Percentiles rank a stretch among this genome's conserved stretches.
Conservation (phyloP, 2,113 vertebrate genomes). For the Hirundichthys speculiger region DNA sequence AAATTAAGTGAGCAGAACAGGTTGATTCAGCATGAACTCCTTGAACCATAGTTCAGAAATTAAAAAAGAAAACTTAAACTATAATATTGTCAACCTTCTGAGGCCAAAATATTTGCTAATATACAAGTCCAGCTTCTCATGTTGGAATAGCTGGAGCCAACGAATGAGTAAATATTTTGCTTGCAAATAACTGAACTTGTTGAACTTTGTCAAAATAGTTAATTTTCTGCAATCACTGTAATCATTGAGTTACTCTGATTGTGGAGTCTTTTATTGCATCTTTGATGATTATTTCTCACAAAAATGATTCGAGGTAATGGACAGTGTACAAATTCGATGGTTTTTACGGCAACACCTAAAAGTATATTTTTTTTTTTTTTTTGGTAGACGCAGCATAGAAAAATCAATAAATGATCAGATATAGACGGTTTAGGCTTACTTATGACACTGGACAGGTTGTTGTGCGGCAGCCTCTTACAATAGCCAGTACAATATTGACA, state of each 20-base stretch:
- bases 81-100: no score
- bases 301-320: not conserved
- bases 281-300: not conserved
- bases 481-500: no score
- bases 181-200: not conserved
- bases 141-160: not conserved
- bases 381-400: no score
- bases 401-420: not conserved
- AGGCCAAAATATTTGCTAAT: no score
- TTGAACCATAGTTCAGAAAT: no score
- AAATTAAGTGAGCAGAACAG: no score
- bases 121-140: not conserved
- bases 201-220: not conserved
- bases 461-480: no score
- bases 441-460: no score
- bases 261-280: not conserved
- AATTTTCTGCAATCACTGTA: not conserved
- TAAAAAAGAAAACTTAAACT: no score
- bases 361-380: not conserved
- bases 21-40: no score
- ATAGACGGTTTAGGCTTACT: no score
- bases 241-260: not conserved
- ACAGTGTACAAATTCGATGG: not conserved
- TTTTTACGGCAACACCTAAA: no score
- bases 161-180: not conserved